Base-by-base conservation (phyloP, 2,113 vertebrate species). In the Malaclemys terrapin region DNA sequence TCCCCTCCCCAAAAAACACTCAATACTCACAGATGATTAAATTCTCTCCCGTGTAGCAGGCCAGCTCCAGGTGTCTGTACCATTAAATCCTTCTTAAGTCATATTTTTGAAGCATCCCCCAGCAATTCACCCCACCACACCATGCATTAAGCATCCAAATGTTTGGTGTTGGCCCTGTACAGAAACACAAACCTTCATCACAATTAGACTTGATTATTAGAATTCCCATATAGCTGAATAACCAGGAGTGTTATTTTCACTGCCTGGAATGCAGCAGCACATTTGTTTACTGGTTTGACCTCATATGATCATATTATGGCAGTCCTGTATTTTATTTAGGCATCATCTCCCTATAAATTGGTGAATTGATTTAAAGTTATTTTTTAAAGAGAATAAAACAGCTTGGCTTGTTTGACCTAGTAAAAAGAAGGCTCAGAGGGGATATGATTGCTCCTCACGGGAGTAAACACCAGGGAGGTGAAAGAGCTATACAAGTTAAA, bases 211-310 rank as follows among this genome's bases (percentile, higher is more conserved):
- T 47, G 75, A 10, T 12, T 4, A 5, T 5, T 53, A 47, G 7
- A 9, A 81, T 0, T 45, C 12, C 10, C 42, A 12, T 47, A 50
- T 11, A 19, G 82, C 31, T 5, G 38, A n/a, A 57, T 38, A 25
- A 53, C 47, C 9, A 27, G 24, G 3, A 2, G 4, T 38, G 2
- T 49, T 87, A 78, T 2, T 1, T 22, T 80, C 45, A 11, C 42
- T 0, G 1, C n/a, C 54, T 35, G 4, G 9, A 22, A 0, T 14
- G 76, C 53, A 56, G 10, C 10, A 1, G 35, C 4, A 3, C n/a
- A 45, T 45, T 45, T 45, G 22, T 76, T 76, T 76, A 76, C 9
- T 76, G n/a, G 22, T 76, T 47, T 38, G 49, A 49, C 57, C 13
- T 10, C 24, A 0, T 5, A 57, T 14, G 13, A 17, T 79, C 1